phyloP scores from a whole-genome alignment of 2,888 invertebrate species.

The Bellardia bayeri region DNA sequence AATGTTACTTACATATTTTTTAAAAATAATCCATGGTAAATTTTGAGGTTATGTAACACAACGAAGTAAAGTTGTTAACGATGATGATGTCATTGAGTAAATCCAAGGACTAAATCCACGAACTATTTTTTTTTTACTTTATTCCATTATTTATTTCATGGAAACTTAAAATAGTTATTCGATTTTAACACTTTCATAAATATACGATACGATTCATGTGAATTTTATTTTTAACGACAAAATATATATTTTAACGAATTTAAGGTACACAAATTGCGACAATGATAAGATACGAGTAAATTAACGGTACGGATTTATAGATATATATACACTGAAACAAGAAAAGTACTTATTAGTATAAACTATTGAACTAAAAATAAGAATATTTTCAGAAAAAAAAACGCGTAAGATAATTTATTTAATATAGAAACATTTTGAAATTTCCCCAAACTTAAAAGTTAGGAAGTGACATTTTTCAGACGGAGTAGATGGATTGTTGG shows the following conservation, averaged over 20 bases:
- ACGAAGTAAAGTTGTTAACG: constrained; percentile 4
- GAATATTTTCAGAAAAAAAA: constrained; percentile 4
- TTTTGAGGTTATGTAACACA: constrained; percentile 36
- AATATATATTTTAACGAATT: constrained; percentile 43
- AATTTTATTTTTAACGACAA: constrained; percentile 44
- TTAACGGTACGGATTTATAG: constrained; percentile 39
- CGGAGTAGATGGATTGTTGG: constrained; percentile 80
- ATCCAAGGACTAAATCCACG: constrained; percentile 51
- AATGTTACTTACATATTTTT: constrained; percentile 63
- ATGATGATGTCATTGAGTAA: constrained; percentile 64
- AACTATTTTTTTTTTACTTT: not conserved
- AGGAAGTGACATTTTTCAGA: constrained; percentile 81
- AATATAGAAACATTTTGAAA: constrained; percentile 49
- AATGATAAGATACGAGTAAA: constrained; percentile 33
- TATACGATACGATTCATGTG: not conserved
- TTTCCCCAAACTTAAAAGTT: constrained; percentile 10
- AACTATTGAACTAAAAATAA: not conserved
- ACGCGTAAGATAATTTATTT: constrained; percentile 59
- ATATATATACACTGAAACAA: constrained; percentile 57
- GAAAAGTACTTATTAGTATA: not conserved
- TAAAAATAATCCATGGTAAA: constrained; percentile 58
- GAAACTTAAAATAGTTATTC: constrained; percentile 15
- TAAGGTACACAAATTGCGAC: constrained; percentile 70
- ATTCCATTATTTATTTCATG: constrained; percentile 9
- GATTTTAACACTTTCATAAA: constrained; percentile 45